Percentiles rank a stretch among this genome's conserved stretches.
These are phyloP conservation scores for Xyrauchen texanus DNA, from an alignment of 2,113 vertebrate species.

Conservation along the genomic window DNA sequence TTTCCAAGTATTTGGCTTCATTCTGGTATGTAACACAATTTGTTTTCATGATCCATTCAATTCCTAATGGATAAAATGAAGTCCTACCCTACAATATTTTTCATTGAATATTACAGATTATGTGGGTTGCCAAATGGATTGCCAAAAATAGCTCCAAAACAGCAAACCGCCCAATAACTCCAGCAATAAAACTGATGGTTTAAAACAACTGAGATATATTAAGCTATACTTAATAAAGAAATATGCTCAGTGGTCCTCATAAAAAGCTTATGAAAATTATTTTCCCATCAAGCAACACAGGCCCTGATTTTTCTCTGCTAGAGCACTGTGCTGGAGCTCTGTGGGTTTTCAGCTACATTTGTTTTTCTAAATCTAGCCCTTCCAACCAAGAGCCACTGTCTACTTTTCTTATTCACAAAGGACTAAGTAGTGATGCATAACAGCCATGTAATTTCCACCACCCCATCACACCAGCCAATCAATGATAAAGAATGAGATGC, in stretches of 20 bases:
- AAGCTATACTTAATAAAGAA: conserved; percentile 60
- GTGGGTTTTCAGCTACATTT: conserved; percentile 12
- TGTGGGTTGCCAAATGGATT: too few relatives aligned
- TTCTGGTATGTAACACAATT: too few relatives aligned
- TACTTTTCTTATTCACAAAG: not conserved
- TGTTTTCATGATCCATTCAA: too few relatives aligned
- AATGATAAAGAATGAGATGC: not conserved
- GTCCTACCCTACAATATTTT: too few relatives aligned
- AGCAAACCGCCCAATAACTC: not conserved
- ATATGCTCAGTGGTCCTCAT: conserved; percentile 61
- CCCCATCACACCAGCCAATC: not conserved
- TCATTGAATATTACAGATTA: too few relatives aligned
- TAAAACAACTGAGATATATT: conserved; percentile 57
- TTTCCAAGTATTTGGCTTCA: too few relatives aligned
- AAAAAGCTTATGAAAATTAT: conserved; percentile 67
- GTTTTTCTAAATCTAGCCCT: not conserved
- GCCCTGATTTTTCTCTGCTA: conserved; percentile 43
- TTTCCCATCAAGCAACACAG: conserved; percentile 60
- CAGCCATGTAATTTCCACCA: not conserved
- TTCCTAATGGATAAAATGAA: too few relatives aligned
- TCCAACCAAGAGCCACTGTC: not conserved
- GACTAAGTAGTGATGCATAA: not conserved
- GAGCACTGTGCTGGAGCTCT: not conserved
- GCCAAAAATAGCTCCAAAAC: not conserved
- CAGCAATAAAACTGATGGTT: conserved; percentile 46